These are phyloP conservation scores for Orientallactaga bullata DNA, from an alignment of 2,113 vertebrate genomes.

Conservation along the genomic window DNA sequence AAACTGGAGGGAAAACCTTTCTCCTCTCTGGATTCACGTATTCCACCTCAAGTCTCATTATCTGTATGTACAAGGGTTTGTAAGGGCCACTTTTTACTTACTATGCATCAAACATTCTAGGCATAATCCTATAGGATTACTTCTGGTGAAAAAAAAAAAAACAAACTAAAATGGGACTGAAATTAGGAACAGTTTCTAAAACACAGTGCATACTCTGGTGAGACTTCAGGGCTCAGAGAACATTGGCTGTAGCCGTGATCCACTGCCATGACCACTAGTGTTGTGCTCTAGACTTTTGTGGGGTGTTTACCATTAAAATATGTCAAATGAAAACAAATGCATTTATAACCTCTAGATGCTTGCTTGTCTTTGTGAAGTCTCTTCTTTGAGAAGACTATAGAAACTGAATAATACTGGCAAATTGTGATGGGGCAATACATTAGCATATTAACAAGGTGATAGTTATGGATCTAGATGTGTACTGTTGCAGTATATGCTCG, in stretches of 20 bases:
- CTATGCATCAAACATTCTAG: not conserved
- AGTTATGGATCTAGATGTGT: not conserved
- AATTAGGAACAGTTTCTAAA: not conserved
- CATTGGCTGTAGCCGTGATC: not conserved
- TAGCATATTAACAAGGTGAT: not conserved
- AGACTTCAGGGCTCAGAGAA: not conserved
- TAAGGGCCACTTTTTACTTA: not conserved
- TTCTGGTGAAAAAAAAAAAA: not conserved
- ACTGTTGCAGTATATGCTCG: not conserved
- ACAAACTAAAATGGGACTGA: not conserved
- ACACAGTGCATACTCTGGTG: not conserved
- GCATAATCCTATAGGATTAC: not conserved
- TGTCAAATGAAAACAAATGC: not conserved
- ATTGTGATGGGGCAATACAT: not conserved
- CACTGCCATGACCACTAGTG: not conserved
- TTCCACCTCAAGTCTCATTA: not conserved
- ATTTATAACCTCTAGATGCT: not conserved
- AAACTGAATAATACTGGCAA: slow-evolving; percentile 16
- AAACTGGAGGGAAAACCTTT: not conserved
- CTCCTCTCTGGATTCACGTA: not conserved
- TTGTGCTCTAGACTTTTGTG: not conserved
- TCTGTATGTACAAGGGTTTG: not conserved
- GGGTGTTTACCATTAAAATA: not conserved
- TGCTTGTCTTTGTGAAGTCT: not conserved
- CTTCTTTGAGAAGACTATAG: not conserved